Evolutionary conservation across 2,888 invertebrate genomes (phyloP), one percentile per base, ranked within the genome.

Genomic region (Leptinotarsa rubiginosa): DNA sequence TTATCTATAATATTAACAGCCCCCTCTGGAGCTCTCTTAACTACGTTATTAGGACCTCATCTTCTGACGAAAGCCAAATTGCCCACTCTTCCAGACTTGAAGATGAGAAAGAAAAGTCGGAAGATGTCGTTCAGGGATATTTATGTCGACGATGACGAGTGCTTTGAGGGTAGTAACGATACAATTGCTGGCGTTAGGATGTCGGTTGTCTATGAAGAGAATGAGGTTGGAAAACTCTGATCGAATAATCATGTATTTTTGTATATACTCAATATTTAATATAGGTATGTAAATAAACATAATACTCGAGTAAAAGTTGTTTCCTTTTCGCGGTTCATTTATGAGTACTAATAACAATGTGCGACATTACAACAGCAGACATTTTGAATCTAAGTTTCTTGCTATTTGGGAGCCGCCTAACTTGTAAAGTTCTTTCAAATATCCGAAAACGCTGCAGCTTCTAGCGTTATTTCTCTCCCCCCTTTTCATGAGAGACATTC

Each of bases 111-210:
- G 1, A 91, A 94, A 79, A 93, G 94, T 65, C 93, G 95, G 84
- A 90, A 95, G 75, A 95, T 95, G 4, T 96, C 96, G 0, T 93
- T 96, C 73, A 91, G 96, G 66, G 96, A 96, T 86, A 96, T 96
- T 77, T 94, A 95, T 79, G 95, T 96, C 86, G 95, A 95, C 85
- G 94, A 95, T 84, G 95, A 95, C 84, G 94, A 94, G 62, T 41
- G 25, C 7, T 41, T 25, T 10, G 41, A 31, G 15, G 62, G 31
- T 5, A 31, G 62, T 12, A 31, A 25, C n/a, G 62, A 62, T 2
- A 62, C 15, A 31, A 16, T 25, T n/a, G 16, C 62, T n/a, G 25
- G 15, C 22, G 22, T 56, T 2, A 62, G 62, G 12, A 62, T 62
- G 62, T 62, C 62, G n/a, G 41, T 62, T 31, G 62, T 62, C 3